phyloP scores from a whole-genome alignment of 2,888 invertebrate genomes.

The Clunio marinus region DNA sequence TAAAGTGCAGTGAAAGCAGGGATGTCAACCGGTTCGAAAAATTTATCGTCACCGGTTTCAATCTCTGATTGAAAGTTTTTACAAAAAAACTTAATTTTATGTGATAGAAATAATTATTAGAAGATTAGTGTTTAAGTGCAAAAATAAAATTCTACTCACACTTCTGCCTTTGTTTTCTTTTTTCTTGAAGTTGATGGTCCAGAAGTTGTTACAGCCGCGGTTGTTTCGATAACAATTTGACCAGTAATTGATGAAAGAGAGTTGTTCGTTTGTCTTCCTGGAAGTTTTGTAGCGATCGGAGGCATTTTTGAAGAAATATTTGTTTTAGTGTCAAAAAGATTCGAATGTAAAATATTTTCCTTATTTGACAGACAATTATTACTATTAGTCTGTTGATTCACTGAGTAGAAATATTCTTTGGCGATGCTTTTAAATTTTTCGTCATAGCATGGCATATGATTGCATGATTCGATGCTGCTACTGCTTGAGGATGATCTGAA shows the following conservation, averaged over 20 bases:
- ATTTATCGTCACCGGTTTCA: neutral
- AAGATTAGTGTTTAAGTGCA: too few species aligned
- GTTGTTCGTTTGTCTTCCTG: slow-evolving; percentile 80
- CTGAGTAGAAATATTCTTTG: too few species aligned
- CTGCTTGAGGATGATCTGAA: too few species aligned
- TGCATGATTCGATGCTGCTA: too few species aligned
- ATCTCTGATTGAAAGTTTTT: too few species aligned
- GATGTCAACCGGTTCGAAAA: too few species aligned
- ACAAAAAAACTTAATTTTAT: too few species aligned
- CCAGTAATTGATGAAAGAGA: slow-evolving; percentile 79
- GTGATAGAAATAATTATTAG: too few species aligned
- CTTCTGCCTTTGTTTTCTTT: slow-evolving; percentile 64
- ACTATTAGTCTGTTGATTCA: too few species aligned
- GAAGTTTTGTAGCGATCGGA: slow-evolving; percentile 50
- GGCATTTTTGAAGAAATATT: slow-evolving; percentile 45
- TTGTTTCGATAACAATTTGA: slow-evolving; percentile 68
- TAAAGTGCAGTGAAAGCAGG: too few species aligned
- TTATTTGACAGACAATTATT: slow-evolving; percentile 4
- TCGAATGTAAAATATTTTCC: slow-evolving; percentile 18
- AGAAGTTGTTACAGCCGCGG: slow-evolving; percentile 40
- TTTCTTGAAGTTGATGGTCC: slow-evolving; percentile 43
- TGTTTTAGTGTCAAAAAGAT: neutral
- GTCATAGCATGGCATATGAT: too few species aligned
- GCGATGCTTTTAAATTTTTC: too few species aligned
- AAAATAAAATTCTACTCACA: slow-evolving; percentile 54